Evolutionary conservation across 2,113 vertebrate genomes (phyloP), one percentile per base, ranked within the genome.

Genomic region (Actenoides hombroni): DNA sequence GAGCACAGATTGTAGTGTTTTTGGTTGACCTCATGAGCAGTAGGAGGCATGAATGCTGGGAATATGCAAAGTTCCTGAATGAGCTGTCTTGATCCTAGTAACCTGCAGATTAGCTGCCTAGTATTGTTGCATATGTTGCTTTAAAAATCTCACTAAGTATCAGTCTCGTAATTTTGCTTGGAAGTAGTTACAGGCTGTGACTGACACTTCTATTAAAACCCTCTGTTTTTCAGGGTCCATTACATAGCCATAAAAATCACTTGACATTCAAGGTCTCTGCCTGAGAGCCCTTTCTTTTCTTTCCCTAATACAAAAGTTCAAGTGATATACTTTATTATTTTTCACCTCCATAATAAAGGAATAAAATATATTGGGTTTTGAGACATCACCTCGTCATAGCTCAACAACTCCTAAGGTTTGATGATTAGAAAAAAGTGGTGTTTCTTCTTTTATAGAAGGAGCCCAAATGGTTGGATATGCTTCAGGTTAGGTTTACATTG

Each of bases 221-320:
- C 26, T 93, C 51, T 53, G 23, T 51, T 69, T 90, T 83, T 53
- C 68, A 59, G 67, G 40, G 29, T 83, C 59, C 68, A 24, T 93
- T 90, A 82, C 71, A 37, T 33, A 84, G 75, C 64, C 49, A 70
- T 46, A 83, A 95, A 94, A 95, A 83, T 84, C 68, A 70, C 49
- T 81, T 69, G 54, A 91, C 71, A 51, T 65, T 93, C 77, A 51
- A 48, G 42, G 78, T 77, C 44, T 79, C n/a, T 91, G 26, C 56
- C 42, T 6, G 37, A 57, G 46, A 63, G 87, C 57, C 60, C 59
- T 60, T 85, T 28, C 31, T 54, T 68, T 60, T 85, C 6, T 57
- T 49, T 65, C 68, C 5, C 39, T 51, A 12, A 61, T 39, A 64
- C n/a, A 19, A 64, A 95, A 82, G 12, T 76, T 79, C 28, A 21